These are phyloP conservation scores for Urosaurus nigricauda DNA, from an alignment of 2,797 vertebrate species.

Conservation along the genomic window DNA sequence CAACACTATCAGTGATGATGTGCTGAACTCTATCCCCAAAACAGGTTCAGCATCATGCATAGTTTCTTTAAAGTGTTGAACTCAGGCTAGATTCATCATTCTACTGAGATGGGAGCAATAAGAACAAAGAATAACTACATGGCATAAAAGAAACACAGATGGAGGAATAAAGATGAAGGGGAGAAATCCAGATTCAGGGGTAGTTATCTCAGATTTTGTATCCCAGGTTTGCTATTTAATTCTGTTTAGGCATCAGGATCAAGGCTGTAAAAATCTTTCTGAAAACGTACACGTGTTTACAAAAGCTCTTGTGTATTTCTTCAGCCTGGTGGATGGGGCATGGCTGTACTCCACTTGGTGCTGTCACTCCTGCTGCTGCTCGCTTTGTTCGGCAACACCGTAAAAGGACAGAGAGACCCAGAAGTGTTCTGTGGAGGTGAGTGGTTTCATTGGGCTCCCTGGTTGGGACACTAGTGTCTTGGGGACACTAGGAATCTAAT, in stretches of 20 bases:
- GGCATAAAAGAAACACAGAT: neutral
- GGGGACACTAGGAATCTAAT: neutral
- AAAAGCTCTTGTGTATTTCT: neutral
- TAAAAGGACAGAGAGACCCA: constrained; percentile 35
- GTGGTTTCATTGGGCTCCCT: neutral
- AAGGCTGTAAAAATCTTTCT: neutral
- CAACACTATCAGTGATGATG: too few species aligned
- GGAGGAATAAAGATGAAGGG: too few species aligned
- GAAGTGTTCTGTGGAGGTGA: constrained; percentile 57
- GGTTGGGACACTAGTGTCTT: neutral
- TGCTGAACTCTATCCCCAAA: too few species aligned
- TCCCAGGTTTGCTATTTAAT: neutral
- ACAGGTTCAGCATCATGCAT: too few species aligned
- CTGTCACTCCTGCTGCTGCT: constrained; percentile 15
- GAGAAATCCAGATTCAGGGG: too few species aligned
- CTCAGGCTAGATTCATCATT: too few species aligned
- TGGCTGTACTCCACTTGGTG: neutral
- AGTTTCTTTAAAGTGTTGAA: too few species aligned
- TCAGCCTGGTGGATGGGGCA: constrained; percentile 27
- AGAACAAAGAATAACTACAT: too few species aligned
- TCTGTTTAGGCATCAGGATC: neutral
- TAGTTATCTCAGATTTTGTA: neutral
- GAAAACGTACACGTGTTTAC: neutral
- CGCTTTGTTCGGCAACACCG: neutral
- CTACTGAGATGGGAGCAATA: too few species aligned